phyloP scores from a whole-genome alignment of 2,113 vertebrate species.

The Xenus cinereus region DNA sequence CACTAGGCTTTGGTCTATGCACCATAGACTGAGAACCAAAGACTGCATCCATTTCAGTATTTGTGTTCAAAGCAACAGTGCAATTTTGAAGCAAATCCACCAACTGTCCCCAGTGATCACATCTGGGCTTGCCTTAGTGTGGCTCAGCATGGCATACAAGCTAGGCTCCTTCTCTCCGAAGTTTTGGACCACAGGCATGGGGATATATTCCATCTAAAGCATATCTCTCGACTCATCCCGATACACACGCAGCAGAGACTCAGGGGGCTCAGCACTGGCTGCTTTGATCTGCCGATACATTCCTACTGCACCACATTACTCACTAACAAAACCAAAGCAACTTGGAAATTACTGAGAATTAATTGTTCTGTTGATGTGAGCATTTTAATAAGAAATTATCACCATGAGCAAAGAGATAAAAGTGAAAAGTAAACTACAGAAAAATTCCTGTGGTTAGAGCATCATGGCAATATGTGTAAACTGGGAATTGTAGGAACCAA shows the following conservation, averaged over 20 bases:
- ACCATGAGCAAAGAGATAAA: neutral
- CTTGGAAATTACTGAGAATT: neutral
- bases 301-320: neutral
- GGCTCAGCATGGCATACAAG: neutral
- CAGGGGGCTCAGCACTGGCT: neutral
- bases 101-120: neutral
- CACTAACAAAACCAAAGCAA: neutral
- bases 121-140: neutral
- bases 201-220: neutral
- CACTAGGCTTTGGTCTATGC: neutral
- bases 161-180: neutral
- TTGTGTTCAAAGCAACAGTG: neutral
- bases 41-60: neutral
- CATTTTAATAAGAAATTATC: neutral
- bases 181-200: neutral
- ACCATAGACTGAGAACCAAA: neutral
- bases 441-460: neutral
- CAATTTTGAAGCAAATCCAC: neutral
- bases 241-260: neutral
- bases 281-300: neutral
- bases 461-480: neutral
- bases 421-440: constrained; percentile 36
- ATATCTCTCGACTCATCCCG: neutral
- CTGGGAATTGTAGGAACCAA: neutral
- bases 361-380: neutral